Evolutionary conservation across 2,888 invertebrate species (phyloP), one percentile per base, ranked within the genome.

Genomic region (Seira musarum): DNA sequence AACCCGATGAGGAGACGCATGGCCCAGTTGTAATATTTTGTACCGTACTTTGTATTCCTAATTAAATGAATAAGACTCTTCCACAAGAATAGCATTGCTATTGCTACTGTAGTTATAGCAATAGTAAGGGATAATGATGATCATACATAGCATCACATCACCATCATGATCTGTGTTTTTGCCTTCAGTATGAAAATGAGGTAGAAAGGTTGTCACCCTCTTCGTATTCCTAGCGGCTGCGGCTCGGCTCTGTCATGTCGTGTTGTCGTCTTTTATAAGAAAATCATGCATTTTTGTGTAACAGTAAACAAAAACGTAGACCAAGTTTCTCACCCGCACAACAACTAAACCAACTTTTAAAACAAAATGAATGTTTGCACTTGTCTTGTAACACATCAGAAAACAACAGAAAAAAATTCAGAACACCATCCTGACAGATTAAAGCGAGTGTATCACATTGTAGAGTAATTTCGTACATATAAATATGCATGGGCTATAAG

Each of bases 151-250:
- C n/a, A n/a, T n/a, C n/a, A n/a, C n/a, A n/a, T n/a, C 35, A 66
- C 25, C 19, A 66, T 13, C 8, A 66, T 25, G 72, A 73, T 73
- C 65, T 64, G 64, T 46, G 78, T 70, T 78, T 79, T 72, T 74
- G 80, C 80, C 66, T 74, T 66, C 75, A 75, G 65, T 80, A 75
- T 75, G 70, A 80, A 80, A 80, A 80, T 80, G 80, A 80, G 80
- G 80, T 80, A 70, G 80, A 80, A 80, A 80, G 80, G 80, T 80
- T 80, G 80, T 80, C 80, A 80, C 80, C 80, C 80, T 80, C 68
- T 75, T 57, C 75, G 69, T 79, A 61, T 76, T 70, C 65, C 72
- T 72, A 63, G 69, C 63, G 69, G 64, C 64, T 76, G 69, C 57
- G 70, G 64, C 57, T 57, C n/a, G n/a, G n/a, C n/a, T n/a, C n/a